phyloP scores from a whole-genome alignment of 2,113 vertebrate species.

The Gobius niger region DNA sequence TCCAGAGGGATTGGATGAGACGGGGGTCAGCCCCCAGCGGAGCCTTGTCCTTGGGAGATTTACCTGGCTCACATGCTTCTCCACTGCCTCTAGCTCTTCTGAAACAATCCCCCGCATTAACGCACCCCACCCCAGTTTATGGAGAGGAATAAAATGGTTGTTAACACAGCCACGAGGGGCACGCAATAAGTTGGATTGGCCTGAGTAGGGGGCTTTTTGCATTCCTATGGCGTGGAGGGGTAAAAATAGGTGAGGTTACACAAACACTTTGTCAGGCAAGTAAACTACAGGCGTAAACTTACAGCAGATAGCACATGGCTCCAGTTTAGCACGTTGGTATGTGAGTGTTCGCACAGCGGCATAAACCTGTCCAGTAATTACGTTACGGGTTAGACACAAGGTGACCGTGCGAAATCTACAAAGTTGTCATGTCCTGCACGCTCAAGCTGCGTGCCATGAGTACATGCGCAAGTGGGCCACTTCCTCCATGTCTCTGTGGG shows the following conservation, averaged over 20 bases:
- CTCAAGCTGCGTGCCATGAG: slow-evolving; percentile 7
- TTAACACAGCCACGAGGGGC: slow-evolving; percentile 30
- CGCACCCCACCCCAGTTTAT: slow-evolving; percentile 36
- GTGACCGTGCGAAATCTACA: slow-evolving; percentile 25
- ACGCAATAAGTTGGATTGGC: slow-evolving; percentile 23
- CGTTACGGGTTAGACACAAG: slow-evolving; percentile 17
- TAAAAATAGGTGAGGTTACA: slow-evolving; percentile 6
- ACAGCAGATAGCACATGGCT: background rate
- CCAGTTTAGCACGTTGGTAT: slow-evolving; percentile 7
- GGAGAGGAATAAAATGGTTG: slow-evolving; percentile 48
- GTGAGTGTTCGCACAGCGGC: background rate
- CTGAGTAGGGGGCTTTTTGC: slow-evolving; percentile 23
- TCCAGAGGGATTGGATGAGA: slow-evolving; percentile 12
- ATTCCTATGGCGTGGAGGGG: background rate
- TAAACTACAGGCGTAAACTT: background rate
- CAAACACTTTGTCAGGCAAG: slow-evolving; percentile 12
- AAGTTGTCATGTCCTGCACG: slow-evolving; percentile 4
- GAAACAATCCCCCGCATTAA: slow-evolving; percentile 40
- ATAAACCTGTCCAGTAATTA: slow-evolving; percentile 4
- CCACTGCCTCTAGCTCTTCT: slow-evolving; percentile 31
- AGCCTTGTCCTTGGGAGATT: slow-evolving; percentile 37
- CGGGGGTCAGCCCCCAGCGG: slow-evolving; percentile 23
- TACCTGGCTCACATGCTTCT: slow-evolving; percentile 42
- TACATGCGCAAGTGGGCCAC: slow-evolving; percentile 25
- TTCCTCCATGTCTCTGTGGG: slow-evolving; percentile 37